Base-by-base conservation (phyloP, 2,888 invertebrate genomes). In the Pocota personata region DNA sequence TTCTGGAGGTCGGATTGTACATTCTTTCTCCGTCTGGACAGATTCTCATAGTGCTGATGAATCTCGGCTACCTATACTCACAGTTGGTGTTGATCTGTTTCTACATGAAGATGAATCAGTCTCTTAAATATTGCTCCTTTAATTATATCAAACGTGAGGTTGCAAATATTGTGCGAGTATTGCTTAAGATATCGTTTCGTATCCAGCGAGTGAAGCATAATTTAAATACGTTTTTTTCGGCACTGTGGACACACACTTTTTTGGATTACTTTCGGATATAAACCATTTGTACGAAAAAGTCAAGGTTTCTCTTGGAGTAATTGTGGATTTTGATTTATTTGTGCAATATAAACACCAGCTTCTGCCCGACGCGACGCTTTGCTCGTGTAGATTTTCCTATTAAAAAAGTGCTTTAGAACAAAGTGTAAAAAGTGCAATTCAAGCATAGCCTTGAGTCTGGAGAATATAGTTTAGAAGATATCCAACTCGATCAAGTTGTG, bases 111-210 rank as follows among this genome's bases (percentile, higher is more conserved):
- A 48, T 58, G 57, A 14, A 46, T 10, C 14, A 46, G 14, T 14
- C 46, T 3, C 24, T 71, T 1, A 1, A 24, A 16, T 19, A 1
- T 4, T 3, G 8, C 0, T 10, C 7, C 0, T 1, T 6, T 0
- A 1, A 4, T 7, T 37, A 16, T 37, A 10, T 12, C 30, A 16
- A 40, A 4, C 8, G 8, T 10, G 19, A 27, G 37, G 6, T 69
- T 2, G 30, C 55, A n/a, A 30, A 7, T 7, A 27, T 43, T 12
- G 40, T 69, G 1, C 14, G 46, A 4, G 6, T 8, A 5, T 14
- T 72, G 24, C 48, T 72, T 3, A 14, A 0, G 24, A 14, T 72
- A 16, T 72, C 48, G 14, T 60, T 35, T 48, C 71, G 71, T 0
- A 72, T 72, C 2, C 16, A 72, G n/a, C 58, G 32, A 1, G 8